Percentiles rank a stretch among this genome's conserved stretches.
These are phyloP conservation scores for fruit fly (Drosophila melanogaster) DNA, from an alignment of 1,140 invertebrate species.

Conservation along the genomic window Release_6_plus_ISO1_MT NT_033777.3:30197501-30198000, in stretches of 20 bases:
- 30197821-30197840: conserved; percentile 63
- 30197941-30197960: conserved; percentile 61
- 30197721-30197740: conserved; percentile 26
- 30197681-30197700: conserved; percentile 84
- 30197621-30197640: conserved; percentile 94
- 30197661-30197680: conserved; percentile 85
- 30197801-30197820: conserved; percentile 36
- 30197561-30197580: conserved; percentile 89
- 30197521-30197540: neutral
- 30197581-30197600: conserved; percentile 89
- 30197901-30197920: conserved; percentile 24
- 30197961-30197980: conserved; percentile 74
- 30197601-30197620: conserved; percentile 93
- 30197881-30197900: conserved; percentile 30
- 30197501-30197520: neutral
- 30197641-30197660: conserved; percentile 90
- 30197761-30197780: too few species aligned
- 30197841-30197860: conserved; percentile 60
- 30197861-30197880: conserved; percentile 37
- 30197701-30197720: conserved; percentile 38
- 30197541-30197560: conserved; percentile 87
- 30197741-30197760: neutral
- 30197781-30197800: conserved; percentile 13
- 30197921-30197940: conserved; percentile 36
- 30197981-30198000: conserved; percentile 60